Base-by-base conservation (phyloP, 2,888 invertebrate genomes). In the Antitype chi region DNA sequence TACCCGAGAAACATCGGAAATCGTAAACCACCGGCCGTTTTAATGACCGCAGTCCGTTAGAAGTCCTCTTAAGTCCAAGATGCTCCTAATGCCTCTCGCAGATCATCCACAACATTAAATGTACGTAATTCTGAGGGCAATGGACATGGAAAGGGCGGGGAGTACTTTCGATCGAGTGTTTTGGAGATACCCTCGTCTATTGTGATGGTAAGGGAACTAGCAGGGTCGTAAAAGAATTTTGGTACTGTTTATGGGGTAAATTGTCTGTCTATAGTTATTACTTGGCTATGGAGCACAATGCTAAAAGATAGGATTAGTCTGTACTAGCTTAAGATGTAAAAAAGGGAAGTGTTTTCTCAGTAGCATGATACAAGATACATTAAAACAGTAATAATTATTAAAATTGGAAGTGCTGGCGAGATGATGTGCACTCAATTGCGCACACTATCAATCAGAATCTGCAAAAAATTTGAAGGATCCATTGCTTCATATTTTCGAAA, bases 41-140 rank as follows among this genome's bases (percentile, higher is more conserved):
- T 91, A 91, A 91, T 90, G 92, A 91, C 88, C 82, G 81, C 85
- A 84, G 82, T 64, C 78, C 76, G 78, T 86, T 83, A 88, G 89
- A 82, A 76, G 75, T 68, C 82, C 85, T 85, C 80, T 89, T 82
- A 87, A 88, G 89, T 74, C 78, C 75, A 82, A 85, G 79, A 84
- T 67, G 80, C 57, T 78, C 74, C 89, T 90, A 90, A 91, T 91
- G 91, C 89, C 88, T 85, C 70, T 13, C 70, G 89, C 90, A 92
- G 93, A 93, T 93, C 91, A 92, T 91, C 90, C 91, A 88, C 84
- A 84, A 88, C 92, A 92, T 92, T 91, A 91, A 87, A 76, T 85
- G 81, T 84, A 77, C 87, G 85, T 88, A 88, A 87, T 87, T 80
- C 85, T 84, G 87, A 87, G 90, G 83, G 84, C 86, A 85, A 85